phyloP scores from a whole-genome alignment of 2,113 vertebrate genomes.

The Poeciliopsis turrubarensis region DNA sequence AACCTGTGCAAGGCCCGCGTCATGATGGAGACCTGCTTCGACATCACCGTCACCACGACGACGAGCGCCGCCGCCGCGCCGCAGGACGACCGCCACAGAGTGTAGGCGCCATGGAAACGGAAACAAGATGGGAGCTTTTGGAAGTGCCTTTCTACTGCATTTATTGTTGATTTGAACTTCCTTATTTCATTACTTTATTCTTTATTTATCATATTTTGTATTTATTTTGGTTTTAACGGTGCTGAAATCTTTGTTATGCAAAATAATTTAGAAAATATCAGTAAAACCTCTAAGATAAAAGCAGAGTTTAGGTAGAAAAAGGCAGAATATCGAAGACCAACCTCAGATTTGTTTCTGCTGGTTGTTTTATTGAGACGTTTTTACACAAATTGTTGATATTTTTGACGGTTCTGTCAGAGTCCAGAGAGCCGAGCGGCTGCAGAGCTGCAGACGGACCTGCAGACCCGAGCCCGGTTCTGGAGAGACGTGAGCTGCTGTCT shows the following conservation, averaged over 20 bases:
- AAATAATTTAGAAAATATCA: constrained; percentile 19
- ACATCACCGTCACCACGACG: constrained; percentile 72
- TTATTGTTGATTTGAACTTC: constrained; percentile 46
- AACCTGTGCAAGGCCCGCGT: constrained; percentile 92
- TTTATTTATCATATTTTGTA: constrained; percentile 25
- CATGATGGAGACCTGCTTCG: constrained; percentile 97
- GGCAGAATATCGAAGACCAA: neutral
- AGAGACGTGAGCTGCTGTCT: too few relatives aligned
- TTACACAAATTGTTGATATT: neutral
- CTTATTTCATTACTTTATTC: neutral
- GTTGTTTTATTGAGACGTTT: neutral
- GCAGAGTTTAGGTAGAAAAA: neutral
- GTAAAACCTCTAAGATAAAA: neutral
- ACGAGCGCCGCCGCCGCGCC: neutral
- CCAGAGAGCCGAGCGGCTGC: too few relatives aligned
- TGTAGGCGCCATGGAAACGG: constrained; percentile 16
- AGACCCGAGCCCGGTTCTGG: neutral
- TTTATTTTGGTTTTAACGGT: constrained; percentile 67
- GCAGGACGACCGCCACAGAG: constrained; percentile 9
- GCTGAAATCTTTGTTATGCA: constrained; percentile 77
- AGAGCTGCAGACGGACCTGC: neutral
- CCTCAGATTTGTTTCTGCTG: neutral
- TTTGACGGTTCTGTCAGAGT: neutral
- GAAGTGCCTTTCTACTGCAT: constrained; percentile 83
- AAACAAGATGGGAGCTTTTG: constrained; percentile 13